Evolutionary conservation across 2,113 vertebrate species (phyloP).

Genomic region (Gnathonemus echidnorhynchus): DNA sequence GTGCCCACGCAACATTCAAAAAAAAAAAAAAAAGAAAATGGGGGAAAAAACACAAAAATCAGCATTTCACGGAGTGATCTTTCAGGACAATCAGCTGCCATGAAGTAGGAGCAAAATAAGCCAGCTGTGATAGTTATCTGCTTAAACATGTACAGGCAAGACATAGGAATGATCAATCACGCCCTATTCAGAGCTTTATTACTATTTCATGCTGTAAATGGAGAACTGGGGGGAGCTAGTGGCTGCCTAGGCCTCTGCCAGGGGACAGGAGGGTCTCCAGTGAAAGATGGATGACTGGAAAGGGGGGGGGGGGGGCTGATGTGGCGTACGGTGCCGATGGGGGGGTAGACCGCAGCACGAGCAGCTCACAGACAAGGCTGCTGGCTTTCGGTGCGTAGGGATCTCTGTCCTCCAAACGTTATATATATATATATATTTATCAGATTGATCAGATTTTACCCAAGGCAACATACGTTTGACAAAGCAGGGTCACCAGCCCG

Average conservation of each 20-base stretch:
- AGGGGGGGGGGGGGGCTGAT: background rate
- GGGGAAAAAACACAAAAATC: background rate
- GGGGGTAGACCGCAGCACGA: background rate
- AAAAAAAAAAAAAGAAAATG: background rate
- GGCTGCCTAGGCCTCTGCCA: background rate
- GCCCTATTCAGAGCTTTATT: constrained; percentile 14
- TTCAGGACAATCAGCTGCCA: constrained; percentile 17
- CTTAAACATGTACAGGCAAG: constrained; percentile 14
- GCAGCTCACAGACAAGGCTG: background rate
- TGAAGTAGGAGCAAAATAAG: constrained; percentile 13
- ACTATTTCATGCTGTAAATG: constrained; percentile 13
- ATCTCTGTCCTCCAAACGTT: background rate
- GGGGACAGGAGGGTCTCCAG: background rate
- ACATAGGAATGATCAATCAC: constrained; percentile 14
- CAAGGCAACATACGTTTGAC: background rate
- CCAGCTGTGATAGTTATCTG: constrained; percentile 17
- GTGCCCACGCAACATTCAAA: background rate
- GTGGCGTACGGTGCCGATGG: background rate
- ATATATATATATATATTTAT: background rate
- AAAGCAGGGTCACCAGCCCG: background rate
- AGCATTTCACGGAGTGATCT: background rate
- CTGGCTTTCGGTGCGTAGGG: background rate
- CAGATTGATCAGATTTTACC: background rate
- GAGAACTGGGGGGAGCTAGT: background rate
- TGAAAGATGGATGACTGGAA: background rate